Evolutionary conservation across 2,113 vertebrate species (phyloP).

Genomic region (Castor canadensis): DNA sequence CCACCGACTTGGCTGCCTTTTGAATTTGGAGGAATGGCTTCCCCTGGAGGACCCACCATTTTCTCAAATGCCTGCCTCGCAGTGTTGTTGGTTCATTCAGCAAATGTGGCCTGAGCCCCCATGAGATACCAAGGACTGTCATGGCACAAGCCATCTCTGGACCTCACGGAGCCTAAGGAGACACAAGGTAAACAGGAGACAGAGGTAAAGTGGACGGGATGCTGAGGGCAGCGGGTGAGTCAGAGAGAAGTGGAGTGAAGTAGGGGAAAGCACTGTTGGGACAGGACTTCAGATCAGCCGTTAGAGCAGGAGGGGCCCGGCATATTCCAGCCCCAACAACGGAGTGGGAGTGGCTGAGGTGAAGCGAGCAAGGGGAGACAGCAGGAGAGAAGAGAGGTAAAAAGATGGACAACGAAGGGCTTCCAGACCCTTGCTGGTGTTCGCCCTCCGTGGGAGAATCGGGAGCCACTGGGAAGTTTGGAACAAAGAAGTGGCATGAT

Average conservation of each 20-base stretch:
- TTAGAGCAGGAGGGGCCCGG: neutral
- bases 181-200: neutral
- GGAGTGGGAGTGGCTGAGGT: neutral
- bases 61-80: neutral
- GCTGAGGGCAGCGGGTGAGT: neutral
- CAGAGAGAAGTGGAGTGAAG: neutral
- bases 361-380: rapidly evolving
- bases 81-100: neutral
- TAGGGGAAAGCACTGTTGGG: neutral
- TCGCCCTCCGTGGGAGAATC: too few relatives aligned
- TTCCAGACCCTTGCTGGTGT: neutral
- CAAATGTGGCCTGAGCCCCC: rapidly evolving
- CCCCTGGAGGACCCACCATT: neutral
- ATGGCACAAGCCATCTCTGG: neutral
- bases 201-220: neutral
- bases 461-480: neutral
- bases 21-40: neutral
- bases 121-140: rapidly evolving
- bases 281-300: neutral
- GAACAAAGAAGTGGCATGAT: neutral
- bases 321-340: rapidly evolving
- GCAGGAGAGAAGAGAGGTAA: neutral
- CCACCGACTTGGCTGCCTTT: neutral
- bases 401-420: rapidly evolving
- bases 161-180: neutral